Base-by-base conservation (phyloP, 2,797 vertebrate species). In the Manis javanica region DNA sequence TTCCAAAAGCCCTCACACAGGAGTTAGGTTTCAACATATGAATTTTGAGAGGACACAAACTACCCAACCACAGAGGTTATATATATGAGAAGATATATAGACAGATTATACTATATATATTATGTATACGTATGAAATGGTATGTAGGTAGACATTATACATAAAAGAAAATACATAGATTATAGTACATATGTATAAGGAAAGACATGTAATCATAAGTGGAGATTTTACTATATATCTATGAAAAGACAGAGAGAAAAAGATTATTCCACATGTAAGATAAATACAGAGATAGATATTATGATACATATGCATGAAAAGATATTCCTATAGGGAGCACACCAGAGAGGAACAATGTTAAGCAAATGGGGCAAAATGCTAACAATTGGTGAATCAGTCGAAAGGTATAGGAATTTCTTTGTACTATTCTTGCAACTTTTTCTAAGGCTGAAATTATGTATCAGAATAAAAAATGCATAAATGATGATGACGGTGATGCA, bases 401-500 rank as follows among this genome's bases (percentile, higher is more conserved):
- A 18, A 74, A 42, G 55, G 53, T 7, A 8, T 24, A 29, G 29
- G 29, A 34, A 39, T 21, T 53, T 71, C 72, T 63, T n/a, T 12
- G 26, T 29, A 8, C 24, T 12, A 7, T 71, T 71, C 61, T n/a
- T 29, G 69, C 13, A 16, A 23, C 16, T 71, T 42, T 29, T 26
- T 39, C 24, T 1, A 4, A 71, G 39, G 18, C 74, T 64, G n/a
- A 39, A 72, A 26, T 57, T n/a, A 9, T 24, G 15, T 9, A 21
- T 21, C 66, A 12, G 57, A 74, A 3, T 39, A 21, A 31, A 29
- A 46, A 46, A 10, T 46, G 42, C 42, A 46, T 46, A 10, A 15
- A 4, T 34, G 39, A 5, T 18, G 23, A 10, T 15, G 26, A 26
- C 26, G 42, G 29, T 31, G 49, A 3, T 24, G 1, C 5, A 0